These are phyloP conservation scores for Pterocles gutturalis DNA, from an alignment of 2,113 vertebrate genomes.

Conservation along the genomic window DNA sequence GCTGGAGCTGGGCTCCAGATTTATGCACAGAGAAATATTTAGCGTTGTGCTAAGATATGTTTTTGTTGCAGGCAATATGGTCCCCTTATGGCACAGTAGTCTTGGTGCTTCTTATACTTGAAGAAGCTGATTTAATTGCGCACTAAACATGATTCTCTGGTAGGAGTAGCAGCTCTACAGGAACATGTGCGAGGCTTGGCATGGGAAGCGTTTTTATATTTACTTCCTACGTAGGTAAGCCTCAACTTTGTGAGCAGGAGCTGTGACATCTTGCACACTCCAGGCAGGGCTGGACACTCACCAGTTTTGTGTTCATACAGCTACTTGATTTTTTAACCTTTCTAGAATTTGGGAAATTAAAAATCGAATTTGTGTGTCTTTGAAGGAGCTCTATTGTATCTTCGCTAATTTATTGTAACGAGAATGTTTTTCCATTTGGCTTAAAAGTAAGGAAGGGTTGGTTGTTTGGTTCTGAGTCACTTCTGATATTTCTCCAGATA, in stretches of 20 bases:
- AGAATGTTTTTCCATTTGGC: conserved; percentile 11
- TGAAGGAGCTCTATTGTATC: background rate
- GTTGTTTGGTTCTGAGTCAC: conserved; percentile 43
- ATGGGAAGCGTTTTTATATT: background rate
- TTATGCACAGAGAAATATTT: conserved; percentile 68
- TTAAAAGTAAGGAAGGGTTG: background rate
- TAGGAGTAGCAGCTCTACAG: conserved; percentile 33
- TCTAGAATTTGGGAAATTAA: background rate
- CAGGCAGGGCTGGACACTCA: background rate
- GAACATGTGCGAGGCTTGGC: background rate
- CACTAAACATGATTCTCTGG: conserved; percentile 27
- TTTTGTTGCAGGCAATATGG: conserved; percentile 63
- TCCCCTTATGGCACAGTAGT: conserved; percentile 63
- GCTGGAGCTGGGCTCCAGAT: conserved; percentile 26
- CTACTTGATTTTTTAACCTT: background rate
- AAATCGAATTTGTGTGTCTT: background rate
- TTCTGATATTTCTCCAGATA: conserved; percentile 29
- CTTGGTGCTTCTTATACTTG: conserved; percentile 9
- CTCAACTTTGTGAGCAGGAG: background rate
- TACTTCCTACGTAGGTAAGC: background rate
- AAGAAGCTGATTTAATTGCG: conserved; percentile 47
- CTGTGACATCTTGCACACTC: background rate
- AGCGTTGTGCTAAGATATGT: conserved; percentile 49
- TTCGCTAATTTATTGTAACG: background rate
- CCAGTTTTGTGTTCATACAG: background rate